Evolutionary conservation across 2,888 invertebrate species (phyloP).

Genomic region (Caenorhabditis angaria): DNA sequence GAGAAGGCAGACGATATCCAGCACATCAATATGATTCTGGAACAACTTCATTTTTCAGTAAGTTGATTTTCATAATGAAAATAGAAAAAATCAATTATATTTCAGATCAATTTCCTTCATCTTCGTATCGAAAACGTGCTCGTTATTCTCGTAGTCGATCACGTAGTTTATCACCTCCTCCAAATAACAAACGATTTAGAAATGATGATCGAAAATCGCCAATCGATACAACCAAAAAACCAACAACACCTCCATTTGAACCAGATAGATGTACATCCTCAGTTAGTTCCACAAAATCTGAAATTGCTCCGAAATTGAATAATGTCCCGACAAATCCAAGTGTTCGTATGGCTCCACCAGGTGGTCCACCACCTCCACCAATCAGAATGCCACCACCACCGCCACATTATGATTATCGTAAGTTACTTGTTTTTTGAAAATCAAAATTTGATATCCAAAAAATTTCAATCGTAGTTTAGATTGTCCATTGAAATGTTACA

Average conservation of each 20-base stretch:
- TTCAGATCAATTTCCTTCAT: not conserved
- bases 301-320: not conserved
- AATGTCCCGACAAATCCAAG: not conserved
- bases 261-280: not conserved
- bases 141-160: slow-evolving; percentile 28
- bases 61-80: not conserved
- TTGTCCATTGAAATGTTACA: too few species aligned
- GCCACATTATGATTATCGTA: slow-evolving; percentile 15
- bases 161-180: slow-evolving; percentile 19
- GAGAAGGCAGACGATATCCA: not conserved
- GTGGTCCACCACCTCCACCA: not conserved
- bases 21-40: not conserved
- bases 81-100: not conserved
- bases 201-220: slow-evolving; percentile 21
- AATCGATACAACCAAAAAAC: not conserved
- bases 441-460: too few species aligned
- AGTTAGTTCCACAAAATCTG: not conserved
- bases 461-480: too few species aligned
- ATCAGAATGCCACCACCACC: slow-evolving; percentile 8
- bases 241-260: not conserved
- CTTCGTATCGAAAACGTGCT: slow-evolving; percentile 15
- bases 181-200: slow-evolving; percentile 13
- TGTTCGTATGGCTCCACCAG: not conserved
- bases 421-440: slow-evolving; percentile 1
- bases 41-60: slow-evolving; percentile 1